These are phyloP conservation scores for Megaptera novaeangliae DNA, from an alignment of 2,113 vertebrate species.

Conservation along the genomic window DNA sequence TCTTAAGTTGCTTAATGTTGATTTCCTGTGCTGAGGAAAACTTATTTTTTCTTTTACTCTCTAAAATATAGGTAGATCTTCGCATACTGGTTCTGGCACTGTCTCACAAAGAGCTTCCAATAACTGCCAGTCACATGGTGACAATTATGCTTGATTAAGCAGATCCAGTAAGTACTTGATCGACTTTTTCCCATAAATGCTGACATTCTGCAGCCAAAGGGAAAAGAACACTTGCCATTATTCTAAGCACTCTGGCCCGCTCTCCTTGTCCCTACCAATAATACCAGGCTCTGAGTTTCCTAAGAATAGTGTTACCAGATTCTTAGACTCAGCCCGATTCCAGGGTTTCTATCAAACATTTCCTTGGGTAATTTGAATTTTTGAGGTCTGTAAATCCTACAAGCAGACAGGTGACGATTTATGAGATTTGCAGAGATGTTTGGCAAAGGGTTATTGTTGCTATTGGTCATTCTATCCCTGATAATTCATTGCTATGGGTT, in stretches of 20 bases:
- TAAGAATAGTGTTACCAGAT: background rate
- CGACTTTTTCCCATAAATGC: slow-evolving; percentile 83
- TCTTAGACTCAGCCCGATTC: background rate
- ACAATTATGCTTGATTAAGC: slow-evolving; percentile 83
- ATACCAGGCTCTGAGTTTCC: background rate
- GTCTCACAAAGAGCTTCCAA: slow-evolving; percentile 70
- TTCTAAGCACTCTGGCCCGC: slow-evolving; percentile 68
- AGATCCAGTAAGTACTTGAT: slow-evolving; percentile 82
- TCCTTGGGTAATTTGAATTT: background rate
- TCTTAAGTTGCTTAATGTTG: background rate
- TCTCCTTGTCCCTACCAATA: slow-evolving; percentile 42
- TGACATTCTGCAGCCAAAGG: slow-evolving; percentile 81
- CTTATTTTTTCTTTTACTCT: slow-evolving; percentile 62
- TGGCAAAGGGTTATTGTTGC: background rate
- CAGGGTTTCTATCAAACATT: background rate
- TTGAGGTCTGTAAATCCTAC: background rate
- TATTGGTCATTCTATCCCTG: background rate
- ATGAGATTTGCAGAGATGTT: background rate
- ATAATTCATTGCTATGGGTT: background rate
- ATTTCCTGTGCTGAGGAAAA: background rate
- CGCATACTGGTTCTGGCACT: slow-evolving; percentile 77
- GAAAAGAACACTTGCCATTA: slow-evolving; percentile 56
- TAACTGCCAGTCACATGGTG: slow-evolving; percentile 72
- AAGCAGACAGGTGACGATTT: background rate
- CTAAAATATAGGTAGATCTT: slow-evolving; percentile 65